phyloP scores from a whole-genome alignment of 2,888 invertebrate genomes.

The Leptinotarsa peninsularis region DNA sequence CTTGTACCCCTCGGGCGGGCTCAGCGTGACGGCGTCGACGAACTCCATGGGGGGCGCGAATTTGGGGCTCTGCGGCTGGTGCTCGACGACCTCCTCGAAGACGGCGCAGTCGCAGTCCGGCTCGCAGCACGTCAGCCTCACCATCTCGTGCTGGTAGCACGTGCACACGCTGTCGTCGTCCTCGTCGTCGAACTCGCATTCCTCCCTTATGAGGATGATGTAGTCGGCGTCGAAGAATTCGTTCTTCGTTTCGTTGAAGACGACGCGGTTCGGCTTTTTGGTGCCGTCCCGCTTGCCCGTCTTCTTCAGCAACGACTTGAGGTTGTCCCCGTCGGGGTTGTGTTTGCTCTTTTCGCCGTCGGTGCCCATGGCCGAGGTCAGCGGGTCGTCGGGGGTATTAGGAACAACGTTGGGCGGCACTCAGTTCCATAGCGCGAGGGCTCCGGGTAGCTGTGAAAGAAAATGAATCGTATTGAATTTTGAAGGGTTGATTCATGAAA shows the following conservation, averaged over 20 bases:
- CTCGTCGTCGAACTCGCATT: conserved; percentile 87
- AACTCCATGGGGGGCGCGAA: conserved; percentile 79
- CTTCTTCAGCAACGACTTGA: conserved; percentile 83
- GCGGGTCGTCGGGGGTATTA: not conserved
- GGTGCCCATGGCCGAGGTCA: conserved; percentile 65
- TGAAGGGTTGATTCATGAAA: not conserved
- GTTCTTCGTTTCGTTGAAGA: conserved; percentile 90
- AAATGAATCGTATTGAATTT: not conserved
- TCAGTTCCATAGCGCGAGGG: conserved; percentile 24
- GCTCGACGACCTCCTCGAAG: conserved; percentile 47
- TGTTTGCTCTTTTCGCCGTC: conserved; percentile 64
- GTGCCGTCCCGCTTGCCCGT: conserved; percentile 67
- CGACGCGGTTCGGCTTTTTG: conserved; percentile 82
- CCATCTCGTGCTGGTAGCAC: conserved; percentile 77
- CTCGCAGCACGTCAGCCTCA: conserved; percentile 74
- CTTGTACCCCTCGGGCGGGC: conserved; percentile 92
- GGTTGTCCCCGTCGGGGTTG: conserved; percentile 74
- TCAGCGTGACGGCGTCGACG: conserved; percentile 85
- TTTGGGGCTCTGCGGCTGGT: conserved; percentile 66
- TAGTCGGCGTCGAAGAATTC: conserved; percentile 94
- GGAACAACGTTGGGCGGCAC: not conserved
- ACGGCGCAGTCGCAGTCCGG: conserved; percentile 72
- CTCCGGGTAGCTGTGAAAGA: conserved; percentile 11
- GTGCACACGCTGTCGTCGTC: conserved; percentile 80
- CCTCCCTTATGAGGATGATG: conserved; percentile 89